These are phyloP conservation scores for Toxotes jaculatrix DNA, from an alignment of 2,113 vertebrate species.

Conservation along the genomic window DNA sequence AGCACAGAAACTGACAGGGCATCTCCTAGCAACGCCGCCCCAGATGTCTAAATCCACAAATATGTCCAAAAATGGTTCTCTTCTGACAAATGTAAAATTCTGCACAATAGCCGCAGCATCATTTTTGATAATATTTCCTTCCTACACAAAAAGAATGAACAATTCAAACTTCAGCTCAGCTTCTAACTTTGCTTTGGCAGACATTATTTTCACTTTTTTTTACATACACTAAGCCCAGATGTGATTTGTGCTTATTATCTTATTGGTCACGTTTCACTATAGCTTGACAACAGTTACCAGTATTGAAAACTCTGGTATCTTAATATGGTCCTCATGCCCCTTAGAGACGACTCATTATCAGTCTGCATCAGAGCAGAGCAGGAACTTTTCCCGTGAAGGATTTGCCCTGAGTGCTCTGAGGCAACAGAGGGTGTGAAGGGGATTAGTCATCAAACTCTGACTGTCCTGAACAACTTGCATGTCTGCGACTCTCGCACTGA, in stretches of 20 bases:
- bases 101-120: no score
- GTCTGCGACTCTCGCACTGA: slow-evolving; percentile 46
- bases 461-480: slow-evolving; percentile 54
- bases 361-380: slow-evolving; percentile 24
- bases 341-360: slow-evolving; percentile 23
- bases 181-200: neutral
- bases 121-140: neutral
- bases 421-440: slow-evolving; percentile 52
- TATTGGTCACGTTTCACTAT: slow-evolving; percentile 7
- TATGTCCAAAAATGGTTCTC: neutral
- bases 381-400: slow-evolving; percentile 40
- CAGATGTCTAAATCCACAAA: neutral
- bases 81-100: neutral
- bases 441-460: slow-evolving; percentile 67
- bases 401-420: slow-evolving; percentile 31
- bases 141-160: neutral
- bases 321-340: neutral
- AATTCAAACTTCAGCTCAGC: neutral
- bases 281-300: slow-evolving; percentile 4
- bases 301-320: slow-evolving; percentile 4
- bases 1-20: neutral
- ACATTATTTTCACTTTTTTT: neutral
- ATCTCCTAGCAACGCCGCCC: neutral
- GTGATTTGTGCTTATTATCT: neutral
- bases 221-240: neutral